Evolutionary conservation across 2,113 vertebrate species (phyloP), one percentile per base, ranked within the genome.

Genomic region (Cyphomyrus plagiostoma): DNA sequence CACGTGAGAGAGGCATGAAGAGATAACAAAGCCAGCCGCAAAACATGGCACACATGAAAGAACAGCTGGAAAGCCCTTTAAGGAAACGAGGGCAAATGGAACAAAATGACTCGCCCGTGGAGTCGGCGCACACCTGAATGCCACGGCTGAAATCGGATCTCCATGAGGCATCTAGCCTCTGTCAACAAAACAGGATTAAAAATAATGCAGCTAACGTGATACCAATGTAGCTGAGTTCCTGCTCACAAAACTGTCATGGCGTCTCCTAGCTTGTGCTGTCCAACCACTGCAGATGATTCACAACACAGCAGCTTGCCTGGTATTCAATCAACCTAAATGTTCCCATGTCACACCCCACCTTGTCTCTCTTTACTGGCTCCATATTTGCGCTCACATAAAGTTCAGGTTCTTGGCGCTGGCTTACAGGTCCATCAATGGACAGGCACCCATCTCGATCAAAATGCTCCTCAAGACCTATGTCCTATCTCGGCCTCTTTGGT

Each of bases 11-110:
- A 10, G 42, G 39, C 39, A 52, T 10, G 6, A 26, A 35, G n/a
- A 86, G 21, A 6, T 91, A 92, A 93, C 90, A 92, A 89, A 84
- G 92, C 91, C 91, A 70, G 89, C 87, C 89, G 89, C 90, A 90
- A 66, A 66, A 45, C 88, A 49, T 86, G 62, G 50, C 26, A 88
- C 35, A 77, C 11, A 82, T 39, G 89, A 87, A 91, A 89, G 66
- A 82, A 56, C 84, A 56, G 74, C n/a, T 39, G 85, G 15, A 53
- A 39, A 15, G 26, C 4, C 3, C 50, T 50, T 50, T 26, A 56
- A 53, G 48, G 26, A 52, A 21, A 50, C 21, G 2, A 2, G 46
- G 49, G 13, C 4, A 53, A 30, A 87, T 87, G 50, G 50, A 56
- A n/a, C 23, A 52, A 53, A 26, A 84, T 7, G 9, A 84, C 8